Percentiles rank a stretch among this genome's conserved stretches.
phyloP scores from a whole-genome alignment of 2,797 vertebrate genomes.

The Pseudochirops cupreus region DNA sequence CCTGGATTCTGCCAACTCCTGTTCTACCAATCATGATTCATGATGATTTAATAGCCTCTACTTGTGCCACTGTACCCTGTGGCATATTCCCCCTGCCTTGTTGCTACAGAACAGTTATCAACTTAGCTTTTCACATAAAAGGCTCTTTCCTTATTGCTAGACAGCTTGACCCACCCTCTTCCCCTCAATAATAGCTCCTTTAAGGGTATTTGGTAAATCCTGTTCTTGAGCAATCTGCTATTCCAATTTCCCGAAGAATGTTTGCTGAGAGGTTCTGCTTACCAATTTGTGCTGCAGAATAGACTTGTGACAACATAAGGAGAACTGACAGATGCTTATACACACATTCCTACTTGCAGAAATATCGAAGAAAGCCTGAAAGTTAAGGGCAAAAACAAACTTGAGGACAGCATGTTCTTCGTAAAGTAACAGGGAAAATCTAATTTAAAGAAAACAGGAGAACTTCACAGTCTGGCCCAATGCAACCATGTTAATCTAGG shows the following conservation, averaged over 20 bases:
- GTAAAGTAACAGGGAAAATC: background rate
- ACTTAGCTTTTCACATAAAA: background rate
- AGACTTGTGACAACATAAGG: background rate
- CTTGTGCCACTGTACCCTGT: background rate
- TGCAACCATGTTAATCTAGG: rapidly evolving
- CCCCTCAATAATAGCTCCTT: background rate
- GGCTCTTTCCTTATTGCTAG: constrained; percentile 28
- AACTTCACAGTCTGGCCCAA: background rate
- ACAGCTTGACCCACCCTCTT: constrained; percentile 63
- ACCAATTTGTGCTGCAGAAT: constrained; percentile 17
- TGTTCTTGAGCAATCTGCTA: constrained; percentile 70
- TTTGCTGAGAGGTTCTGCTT: constrained; percentile 28
- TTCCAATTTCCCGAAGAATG: background rate
- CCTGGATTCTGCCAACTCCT: too few relatives aligned
- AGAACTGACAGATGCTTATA: constrained; percentile 60
- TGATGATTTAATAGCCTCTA: background rate
- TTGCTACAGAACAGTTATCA: background rate
- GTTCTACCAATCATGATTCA: background rate
- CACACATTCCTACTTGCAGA: background rate
- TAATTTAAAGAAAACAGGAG: background rate
- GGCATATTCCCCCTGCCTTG: background rate
- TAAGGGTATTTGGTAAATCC: constrained; percentile 33
- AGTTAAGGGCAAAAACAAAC: background rate
- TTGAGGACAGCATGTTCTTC: constrained; percentile 35
- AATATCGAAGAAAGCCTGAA: background rate